These are phyloP conservation scores for Ylistrum balloti DNA, from an alignment of 1,140 invertebrate genomes.

Conservation along the genomic window DNA sequence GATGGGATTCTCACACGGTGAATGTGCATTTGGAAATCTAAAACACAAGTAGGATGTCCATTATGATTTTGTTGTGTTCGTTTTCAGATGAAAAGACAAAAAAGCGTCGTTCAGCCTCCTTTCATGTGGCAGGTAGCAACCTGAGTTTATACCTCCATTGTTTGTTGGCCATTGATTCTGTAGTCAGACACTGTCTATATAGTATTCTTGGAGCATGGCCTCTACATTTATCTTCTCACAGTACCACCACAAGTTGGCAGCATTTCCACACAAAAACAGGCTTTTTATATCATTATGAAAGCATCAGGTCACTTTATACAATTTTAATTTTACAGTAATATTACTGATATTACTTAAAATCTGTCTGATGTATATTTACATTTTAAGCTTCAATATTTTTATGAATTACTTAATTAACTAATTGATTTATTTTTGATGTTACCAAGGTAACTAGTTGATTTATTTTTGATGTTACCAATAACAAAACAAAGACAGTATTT, in stretches of 20 bases:
- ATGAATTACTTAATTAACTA: no score
- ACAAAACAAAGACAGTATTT: no score
- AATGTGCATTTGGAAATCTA: background rate
- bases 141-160: background rate
- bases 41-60: background rate
- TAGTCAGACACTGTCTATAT: background rate
- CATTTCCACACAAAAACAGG: background rate
- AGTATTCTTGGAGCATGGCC: constrained; percentile 27
- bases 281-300: no score
- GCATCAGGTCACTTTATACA: no score
- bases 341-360: no score
- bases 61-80: background rate
- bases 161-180: background rate
- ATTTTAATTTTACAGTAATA: no score
- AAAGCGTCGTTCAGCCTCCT: constrained; percentile 66
- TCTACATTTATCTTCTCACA: background rate
- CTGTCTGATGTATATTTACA: no score
- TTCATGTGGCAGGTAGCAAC: constrained; percentile 72
- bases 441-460: no score
- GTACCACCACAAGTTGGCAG: background rate
- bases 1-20: background rate
- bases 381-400: no score
- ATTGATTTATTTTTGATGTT: no score
- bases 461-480: no score
- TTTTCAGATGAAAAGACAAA: constrained; percentile 40